Evolutionary conservation across 2,113 vertebrate species (phyloP).

Genomic region (Alexandromys fortis): DNA sequence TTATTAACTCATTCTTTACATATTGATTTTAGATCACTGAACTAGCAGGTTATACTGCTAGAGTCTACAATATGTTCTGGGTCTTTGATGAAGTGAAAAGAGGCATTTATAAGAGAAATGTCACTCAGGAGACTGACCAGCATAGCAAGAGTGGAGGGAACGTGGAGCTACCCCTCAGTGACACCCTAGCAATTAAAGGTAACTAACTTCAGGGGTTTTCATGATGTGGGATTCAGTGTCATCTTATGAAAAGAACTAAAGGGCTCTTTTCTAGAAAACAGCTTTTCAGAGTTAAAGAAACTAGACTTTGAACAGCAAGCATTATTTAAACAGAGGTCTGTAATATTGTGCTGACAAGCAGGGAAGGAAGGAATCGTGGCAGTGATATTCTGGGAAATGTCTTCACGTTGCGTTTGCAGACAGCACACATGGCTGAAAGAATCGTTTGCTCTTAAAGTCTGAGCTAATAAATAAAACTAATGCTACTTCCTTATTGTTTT

Average conservation of each 20-base stretch:
- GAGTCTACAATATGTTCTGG: conserved; percentile 96
- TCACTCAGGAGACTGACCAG: conserved; percentile 82
- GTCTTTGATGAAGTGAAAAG: conserved; percentile 97
- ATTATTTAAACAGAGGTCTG: conserved; percentile 25
- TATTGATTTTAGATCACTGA: conserved; percentile 92
- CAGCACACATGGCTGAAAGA: conserved; percentile 8
- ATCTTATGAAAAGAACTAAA: neutral
- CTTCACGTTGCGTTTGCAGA: conserved; percentile 14
- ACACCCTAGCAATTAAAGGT: conserved; percentile 95
- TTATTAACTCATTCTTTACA: conserved; percentile 62
- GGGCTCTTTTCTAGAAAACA: neutral
- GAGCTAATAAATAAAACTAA: neutral
- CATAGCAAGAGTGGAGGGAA: conserved; percentile 84
- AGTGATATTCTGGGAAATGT: neutral
- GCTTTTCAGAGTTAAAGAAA: neutral
- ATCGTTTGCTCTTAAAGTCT: conserved; percentile 53
- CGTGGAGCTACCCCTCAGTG: conserved; percentile 87
- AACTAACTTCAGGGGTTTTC: neutral
- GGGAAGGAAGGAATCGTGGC: neutral
- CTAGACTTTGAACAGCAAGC: neutral
- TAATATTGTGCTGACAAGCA: too few species aligned
- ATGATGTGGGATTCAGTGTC: neutral
- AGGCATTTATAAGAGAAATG: conserved; percentile 94
- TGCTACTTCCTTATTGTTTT: neutral
- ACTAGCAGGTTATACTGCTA: conserved; percentile 96